Conservation (phyloP, 2,113 vertebrate species). For the Petaurus breviceps region DNA sequence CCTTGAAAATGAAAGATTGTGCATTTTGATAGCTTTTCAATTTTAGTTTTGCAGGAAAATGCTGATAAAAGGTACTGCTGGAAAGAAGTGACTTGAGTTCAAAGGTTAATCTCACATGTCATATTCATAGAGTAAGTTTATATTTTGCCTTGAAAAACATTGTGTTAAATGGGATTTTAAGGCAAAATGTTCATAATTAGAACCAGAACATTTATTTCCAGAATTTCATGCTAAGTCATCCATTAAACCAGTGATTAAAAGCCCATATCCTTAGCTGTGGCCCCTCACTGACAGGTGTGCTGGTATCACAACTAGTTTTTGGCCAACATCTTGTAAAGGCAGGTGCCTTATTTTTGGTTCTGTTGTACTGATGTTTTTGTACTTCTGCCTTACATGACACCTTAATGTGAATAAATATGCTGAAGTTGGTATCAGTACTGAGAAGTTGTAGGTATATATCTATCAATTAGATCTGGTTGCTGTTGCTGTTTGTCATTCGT, state of each 20-base stretch:
- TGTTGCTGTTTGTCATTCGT: neutral
- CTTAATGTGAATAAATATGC: neutral
- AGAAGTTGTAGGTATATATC: constrained; percentile 2
- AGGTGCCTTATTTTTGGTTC: constrained; percentile 26
- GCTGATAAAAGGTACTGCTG: neutral
- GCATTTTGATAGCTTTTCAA: neutral
- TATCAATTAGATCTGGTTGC: neutral
- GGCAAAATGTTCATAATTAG: constrained; percentile 20
- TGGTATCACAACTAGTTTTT: neutral
- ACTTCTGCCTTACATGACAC: neutral
- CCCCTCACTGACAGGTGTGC: neutral
- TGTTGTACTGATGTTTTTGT: neutral
- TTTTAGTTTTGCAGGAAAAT: neutral
- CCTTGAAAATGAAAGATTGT: neutral
- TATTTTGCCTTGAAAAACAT: neutral
- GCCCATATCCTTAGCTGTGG: neutral
- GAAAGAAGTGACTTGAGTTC: constrained; percentile 20
- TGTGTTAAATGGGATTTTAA: constrained; percentile 38
- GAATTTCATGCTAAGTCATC: neutral
- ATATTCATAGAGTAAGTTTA: neutral
- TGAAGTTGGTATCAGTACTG: neutral
- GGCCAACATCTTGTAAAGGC: neutral
- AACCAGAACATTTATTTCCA: constrained; percentile 18
- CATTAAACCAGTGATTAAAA: neutral
- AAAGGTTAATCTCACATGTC: constrained; percentile 5